A percentile compares a stretch with the other conserved stretches of the same genome.
Conservation (phyloP, 2,113 vertebrate genomes). For the Embiotoca jacksoni region DNA sequence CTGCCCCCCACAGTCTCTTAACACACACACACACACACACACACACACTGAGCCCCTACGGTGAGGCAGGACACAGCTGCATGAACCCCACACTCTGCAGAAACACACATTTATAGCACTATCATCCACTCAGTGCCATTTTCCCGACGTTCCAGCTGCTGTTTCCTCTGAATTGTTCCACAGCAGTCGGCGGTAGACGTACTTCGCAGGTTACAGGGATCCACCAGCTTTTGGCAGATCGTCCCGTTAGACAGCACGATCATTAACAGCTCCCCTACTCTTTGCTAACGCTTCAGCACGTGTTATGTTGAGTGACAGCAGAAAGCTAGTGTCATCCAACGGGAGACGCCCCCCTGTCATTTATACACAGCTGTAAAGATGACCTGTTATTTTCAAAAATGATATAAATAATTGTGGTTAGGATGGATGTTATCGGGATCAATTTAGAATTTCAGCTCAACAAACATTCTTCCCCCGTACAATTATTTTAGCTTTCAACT, state of each 20-base stretch:
- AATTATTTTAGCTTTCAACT: background rate
- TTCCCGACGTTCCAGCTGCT: conserved; percentile 46
- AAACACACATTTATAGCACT: conserved; percentile 43
- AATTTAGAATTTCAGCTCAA: background rate
- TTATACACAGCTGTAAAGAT: background rate
- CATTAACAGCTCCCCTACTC: conserved; percentile 14
- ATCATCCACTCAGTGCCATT: conserved; percentile 56
- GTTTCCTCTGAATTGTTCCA: conserved; percentile 61
- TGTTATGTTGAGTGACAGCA: conserved; percentile 22
- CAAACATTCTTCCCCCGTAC: no score
- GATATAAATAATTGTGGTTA: background rate
- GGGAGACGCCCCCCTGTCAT: background rate
- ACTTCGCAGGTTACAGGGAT: conserved; percentile 54
- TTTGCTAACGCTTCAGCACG: conserved; percentile 7
- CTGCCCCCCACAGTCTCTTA: conserved; percentile 29
- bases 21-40: conserved; percentile 10
- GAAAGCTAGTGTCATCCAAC: background rate
- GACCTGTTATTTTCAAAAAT: background rate
- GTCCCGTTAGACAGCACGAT: conserved; percentile 4
- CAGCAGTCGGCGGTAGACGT: conserved; percentile 21
- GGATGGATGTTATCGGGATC: background rate
- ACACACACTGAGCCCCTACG: conserved; percentile 2
- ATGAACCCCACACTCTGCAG: conserved; percentile 46
- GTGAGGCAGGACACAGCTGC: conserved; percentile 75
- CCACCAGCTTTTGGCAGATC: conserved; percentile 20